Percentiles rank a stretch among this genome's conserved stretches.
phyloP scores from a whole-genome alignment of 2,113 vertebrate species.

The Chloebia gouldiae region DNA sequence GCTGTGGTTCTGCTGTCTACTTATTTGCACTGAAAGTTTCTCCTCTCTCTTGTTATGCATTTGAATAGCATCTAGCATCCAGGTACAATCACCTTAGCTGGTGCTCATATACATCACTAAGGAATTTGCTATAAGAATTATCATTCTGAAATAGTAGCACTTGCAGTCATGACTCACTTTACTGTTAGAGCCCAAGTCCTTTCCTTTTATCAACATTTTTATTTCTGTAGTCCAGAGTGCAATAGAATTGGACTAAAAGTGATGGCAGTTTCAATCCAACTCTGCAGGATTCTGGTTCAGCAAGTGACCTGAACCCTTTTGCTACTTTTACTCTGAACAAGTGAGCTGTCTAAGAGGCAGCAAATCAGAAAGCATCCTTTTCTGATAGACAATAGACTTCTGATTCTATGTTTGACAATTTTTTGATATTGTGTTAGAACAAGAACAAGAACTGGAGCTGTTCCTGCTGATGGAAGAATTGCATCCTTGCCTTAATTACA shows the following conservation, averaged over 20 bases:
- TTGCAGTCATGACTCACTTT: not conserved
- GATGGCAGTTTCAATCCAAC: not conserved
- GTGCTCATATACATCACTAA: not conserved
- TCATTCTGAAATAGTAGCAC: not conserved
- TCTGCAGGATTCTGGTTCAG: not conserved
- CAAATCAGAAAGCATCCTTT: not conserved
- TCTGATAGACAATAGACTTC: not conserved
- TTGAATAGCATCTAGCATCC: not conserved
- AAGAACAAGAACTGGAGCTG: not conserved
- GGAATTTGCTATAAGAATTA: not conserved
- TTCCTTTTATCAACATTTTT: not conserved
- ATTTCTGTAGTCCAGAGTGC: not conserved
- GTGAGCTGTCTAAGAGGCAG: not conserved
- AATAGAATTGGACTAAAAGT: not conserved
- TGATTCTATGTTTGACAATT: not conserved
- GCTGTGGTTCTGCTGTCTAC: not conserved
- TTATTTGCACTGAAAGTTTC: not conserved
- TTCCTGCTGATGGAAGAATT: not conserved
- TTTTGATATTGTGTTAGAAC: not conserved
- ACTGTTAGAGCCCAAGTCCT: not conserved
- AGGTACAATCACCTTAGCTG: not conserved
- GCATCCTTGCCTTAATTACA: not conserved
- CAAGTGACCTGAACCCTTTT: not conserved
- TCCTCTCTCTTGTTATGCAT: not conserved
- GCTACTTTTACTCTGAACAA: not conserved